Conservation (phyloP, 2,113 vertebrate genomes). For the Tenrec ecaudatus region DNA sequence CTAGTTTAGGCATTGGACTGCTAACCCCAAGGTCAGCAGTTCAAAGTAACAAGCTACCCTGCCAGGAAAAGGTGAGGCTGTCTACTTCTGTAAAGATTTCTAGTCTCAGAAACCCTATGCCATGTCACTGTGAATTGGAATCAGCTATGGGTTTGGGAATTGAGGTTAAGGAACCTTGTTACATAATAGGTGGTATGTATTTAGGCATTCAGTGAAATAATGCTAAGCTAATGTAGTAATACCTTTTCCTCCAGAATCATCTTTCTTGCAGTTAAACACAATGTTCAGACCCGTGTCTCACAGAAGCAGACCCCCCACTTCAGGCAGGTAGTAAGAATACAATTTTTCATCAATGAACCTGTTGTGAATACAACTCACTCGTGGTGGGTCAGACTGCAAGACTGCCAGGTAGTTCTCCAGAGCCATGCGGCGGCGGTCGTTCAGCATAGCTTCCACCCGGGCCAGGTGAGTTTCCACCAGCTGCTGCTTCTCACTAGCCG, state of each 20-base stretch:
- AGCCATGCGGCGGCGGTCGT: conserved; percentile 95
- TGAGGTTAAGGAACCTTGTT: neutral
- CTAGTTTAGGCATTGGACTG: no score
- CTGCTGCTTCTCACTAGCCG: conserved; percentile 98
- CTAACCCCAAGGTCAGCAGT: no score
- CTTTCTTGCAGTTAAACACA: neutral
- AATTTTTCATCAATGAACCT: no score
- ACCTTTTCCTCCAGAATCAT: neutral
- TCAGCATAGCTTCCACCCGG: conserved; percentile 97
- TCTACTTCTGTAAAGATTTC: no score
- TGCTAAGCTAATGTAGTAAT: neutral
- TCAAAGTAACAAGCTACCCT: no score
- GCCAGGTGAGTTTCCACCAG: conserved; percentile 98
- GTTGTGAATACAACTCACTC: conserved; percentile 84
- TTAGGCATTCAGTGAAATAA: neutral
- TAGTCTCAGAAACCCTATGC: no score
- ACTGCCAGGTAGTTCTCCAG: conserved; percentile 97
- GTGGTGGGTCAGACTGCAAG: conserved; percentile 94
- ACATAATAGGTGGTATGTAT: neutral
- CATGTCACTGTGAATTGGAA: no score
- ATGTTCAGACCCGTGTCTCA: neutral
- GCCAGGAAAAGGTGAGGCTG: no score
- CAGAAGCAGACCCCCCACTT: neutral
- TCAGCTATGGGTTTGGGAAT: no score
- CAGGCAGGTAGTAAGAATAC: neutral